A percentile compares a stretch with the other conserved stretches of the same genome.
Evolutionary conservation across 37 sponge, comb jelly and placozoan genomes (phyloP).

Genomic region (Halichondria panicea): DNA sequence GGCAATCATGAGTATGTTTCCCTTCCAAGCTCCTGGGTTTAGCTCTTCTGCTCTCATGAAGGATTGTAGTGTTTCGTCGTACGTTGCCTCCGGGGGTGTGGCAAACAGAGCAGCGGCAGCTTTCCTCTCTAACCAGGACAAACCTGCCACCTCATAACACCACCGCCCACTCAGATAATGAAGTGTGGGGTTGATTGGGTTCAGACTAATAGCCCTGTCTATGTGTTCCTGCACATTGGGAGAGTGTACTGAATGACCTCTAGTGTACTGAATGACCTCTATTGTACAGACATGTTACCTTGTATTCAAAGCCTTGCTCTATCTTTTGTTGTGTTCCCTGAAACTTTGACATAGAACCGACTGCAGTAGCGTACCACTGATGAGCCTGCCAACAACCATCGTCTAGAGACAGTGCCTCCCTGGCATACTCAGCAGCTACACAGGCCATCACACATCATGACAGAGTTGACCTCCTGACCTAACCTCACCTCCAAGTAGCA

Average conservation of each 20-base stretch:
- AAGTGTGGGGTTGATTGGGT: constrained; percentile 29
- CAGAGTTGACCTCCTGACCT: no score
- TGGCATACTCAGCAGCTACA: constrained; percentile 39
- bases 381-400: constrained; percentile 59
- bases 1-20: constrained; percentile 61
- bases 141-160: constrained; percentile 69
- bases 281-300: constrained; percentile 26
- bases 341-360: constrained; percentile 37
- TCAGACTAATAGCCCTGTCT: constrained; percentile 56
- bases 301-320: constrained; percentile 47
- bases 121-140: constrained; percentile 76
- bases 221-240: constrained; percentile 60
- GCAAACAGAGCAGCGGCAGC: constrained; percentile 68
- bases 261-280: not conserved
- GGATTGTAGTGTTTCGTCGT: constrained; percentile 46
- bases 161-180: constrained; percentile 63
- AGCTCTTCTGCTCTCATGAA: constrained; percentile 64
- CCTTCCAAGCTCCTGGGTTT: constrained; percentile 41
- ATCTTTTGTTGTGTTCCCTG: constrained; percentile 61
- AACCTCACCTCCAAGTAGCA: constrained; percentile 31
- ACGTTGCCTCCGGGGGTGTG: constrained; percentile 53
- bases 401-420: constrained; percentile 45
- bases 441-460: not conserved
- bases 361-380: constrained; percentile 64
- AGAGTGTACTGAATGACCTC: not conserved